phyloP scores from a whole-genome alignment of 2,113 vertebrate genomes.

The Ctenomys sociabilis region DNA sequence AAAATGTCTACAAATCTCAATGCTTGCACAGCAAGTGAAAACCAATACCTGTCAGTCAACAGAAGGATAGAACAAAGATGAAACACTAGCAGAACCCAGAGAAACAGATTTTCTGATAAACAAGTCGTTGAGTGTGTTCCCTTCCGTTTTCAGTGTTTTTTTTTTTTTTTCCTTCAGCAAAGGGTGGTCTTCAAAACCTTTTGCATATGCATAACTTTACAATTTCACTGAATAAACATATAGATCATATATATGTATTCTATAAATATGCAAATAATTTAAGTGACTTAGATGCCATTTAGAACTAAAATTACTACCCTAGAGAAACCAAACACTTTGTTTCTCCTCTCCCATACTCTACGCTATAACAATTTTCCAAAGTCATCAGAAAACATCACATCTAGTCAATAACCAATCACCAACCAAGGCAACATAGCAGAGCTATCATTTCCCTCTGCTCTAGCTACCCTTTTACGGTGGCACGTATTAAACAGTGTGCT shows the following conservation, averaged over 20 bases:
- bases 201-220: not conserved
- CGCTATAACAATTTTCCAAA: not conserved
- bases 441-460: not conserved
- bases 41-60: not conserved
- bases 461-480: not conserved
- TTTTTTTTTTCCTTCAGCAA: not conserved
- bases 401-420: not conserved
- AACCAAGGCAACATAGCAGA: not conserved
- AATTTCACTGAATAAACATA: not conserved
- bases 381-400: not conserved
- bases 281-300: not conserved
- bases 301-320: not conserved
- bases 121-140: not conserved
- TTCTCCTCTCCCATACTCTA: not conserved
- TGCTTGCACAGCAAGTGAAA: not conserved
- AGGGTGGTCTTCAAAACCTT: not conserved
- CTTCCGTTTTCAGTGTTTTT: not conserved
- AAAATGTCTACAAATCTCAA: constrained; percentile 51
- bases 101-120: not conserved
- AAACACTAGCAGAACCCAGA: not conserved
- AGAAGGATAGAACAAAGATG: not conserved
- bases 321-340: not conserved
- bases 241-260: no score
- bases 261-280: not conserved
- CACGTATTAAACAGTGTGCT: not conserved